phyloP scores from a whole-genome alignment of 1,140 invertebrate genomes.

The Telenomus remus region DNA sequence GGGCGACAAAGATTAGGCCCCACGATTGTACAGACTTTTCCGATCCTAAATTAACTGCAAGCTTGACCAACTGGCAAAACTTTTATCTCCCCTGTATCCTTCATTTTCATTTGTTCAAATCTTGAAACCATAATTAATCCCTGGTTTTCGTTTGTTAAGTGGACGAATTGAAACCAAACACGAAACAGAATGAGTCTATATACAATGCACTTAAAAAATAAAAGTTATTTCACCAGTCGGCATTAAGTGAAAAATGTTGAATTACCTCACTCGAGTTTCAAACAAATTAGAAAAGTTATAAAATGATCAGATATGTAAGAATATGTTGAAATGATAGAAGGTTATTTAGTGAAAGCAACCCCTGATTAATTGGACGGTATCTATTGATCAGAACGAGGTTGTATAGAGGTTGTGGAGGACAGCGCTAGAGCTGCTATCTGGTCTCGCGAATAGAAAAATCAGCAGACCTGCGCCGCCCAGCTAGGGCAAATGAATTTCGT shows the following conservation, averaged over 20 bases:
- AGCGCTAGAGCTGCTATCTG: constrained; percentile 50
- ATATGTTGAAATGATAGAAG: constrained; percentile 17
- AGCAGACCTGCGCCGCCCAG: constrained; percentile 63
- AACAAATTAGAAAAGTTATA: not conserved
- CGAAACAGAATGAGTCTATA: no score
- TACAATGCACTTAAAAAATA: no score
- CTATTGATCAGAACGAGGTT: constrained; percentile 3
- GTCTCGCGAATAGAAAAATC: constrained; percentile 60
- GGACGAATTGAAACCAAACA: no score
- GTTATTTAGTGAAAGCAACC: constrained; percentile 11
- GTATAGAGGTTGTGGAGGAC: constrained; percentile 10
- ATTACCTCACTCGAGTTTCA: not conserved
- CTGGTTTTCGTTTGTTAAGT: not conserved
- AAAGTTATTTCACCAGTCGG: no score
- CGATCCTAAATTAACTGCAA: constrained; percentile 35
- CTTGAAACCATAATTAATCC: constrained; percentile 12
- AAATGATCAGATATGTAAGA: constrained; percentile 14
- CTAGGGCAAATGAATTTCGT: constrained; percentile 69
- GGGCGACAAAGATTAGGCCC: constrained; percentile 40
- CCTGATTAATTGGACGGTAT: constrained; percentile 36
- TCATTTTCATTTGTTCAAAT: not conserved
- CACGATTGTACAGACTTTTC: constrained; percentile 14
- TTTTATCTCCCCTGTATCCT: not conserved
- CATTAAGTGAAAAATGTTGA: no score
- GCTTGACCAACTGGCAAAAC: constrained; percentile 29